Conservation (phyloP, 2,113 vertebrate species). For the Urocynchramus pylzowi region DNA sequence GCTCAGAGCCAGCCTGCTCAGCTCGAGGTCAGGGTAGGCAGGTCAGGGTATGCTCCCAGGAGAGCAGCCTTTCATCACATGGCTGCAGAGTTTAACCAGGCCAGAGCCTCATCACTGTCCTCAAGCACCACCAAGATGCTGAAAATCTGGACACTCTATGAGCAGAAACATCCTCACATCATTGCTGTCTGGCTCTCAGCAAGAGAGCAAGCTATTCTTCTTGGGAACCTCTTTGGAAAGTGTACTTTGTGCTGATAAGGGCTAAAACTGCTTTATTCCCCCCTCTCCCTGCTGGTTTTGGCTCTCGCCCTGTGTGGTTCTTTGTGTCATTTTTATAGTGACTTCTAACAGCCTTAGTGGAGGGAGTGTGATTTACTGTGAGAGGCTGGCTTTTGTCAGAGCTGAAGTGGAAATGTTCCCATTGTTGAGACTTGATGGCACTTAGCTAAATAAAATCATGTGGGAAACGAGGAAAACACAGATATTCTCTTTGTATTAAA, state of each 20-base stretch:
- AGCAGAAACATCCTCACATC: background rate
- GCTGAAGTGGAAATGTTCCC: conserved; percentile 46
- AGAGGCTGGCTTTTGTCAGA: conserved; percentile 39
- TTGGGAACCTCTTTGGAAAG: background rate
- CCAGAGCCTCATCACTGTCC: background rate
- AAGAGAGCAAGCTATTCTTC: background rate
- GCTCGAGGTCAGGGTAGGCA: rapidly evolving
- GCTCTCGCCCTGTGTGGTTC: background rate
- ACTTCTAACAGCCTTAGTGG: background rate
- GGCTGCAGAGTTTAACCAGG: background rate
- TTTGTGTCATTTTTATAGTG: background rate
- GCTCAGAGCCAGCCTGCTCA: background rate
- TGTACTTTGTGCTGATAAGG: background rate
- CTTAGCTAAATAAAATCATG: conserved; percentile 58
- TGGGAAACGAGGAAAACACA: conserved; percentile 26
- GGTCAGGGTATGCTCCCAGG: background rate
- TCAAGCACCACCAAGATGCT: background rate
- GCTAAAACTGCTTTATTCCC: background rate
- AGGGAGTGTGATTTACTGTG: conserved; percentile 47
- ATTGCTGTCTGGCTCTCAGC: rapidly evolving
- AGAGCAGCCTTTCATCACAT: background rate
- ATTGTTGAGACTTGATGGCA: conserved; percentile 53
- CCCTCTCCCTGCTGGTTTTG: background rate
- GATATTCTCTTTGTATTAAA: background rate
- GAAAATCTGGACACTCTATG: rapidly evolving